Base-by-base conservation (phyloP, 2,888 invertebrate species). In the Athalia circularis region DNA sequence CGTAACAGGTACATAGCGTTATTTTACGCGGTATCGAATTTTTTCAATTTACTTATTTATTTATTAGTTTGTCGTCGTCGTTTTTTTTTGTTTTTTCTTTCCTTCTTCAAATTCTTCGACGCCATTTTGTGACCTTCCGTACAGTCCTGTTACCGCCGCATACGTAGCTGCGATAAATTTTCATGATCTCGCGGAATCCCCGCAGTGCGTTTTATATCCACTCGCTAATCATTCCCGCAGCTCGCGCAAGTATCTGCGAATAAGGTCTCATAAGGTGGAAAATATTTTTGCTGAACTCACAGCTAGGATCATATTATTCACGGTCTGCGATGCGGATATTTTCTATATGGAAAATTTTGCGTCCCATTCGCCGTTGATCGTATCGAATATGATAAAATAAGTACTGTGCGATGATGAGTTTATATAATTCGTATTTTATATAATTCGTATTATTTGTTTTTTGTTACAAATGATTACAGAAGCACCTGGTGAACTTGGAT, bases 401-500 rank as follows among this genome's bases (percentile, higher is more conserved):
- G n/a, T n/a, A n/a, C n/a, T n/a, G n/a, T n/a, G n/a, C n/a, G n/a
- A n/a, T n/a, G n/a, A n/a, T n/a, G n/a, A n/a, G n/a, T n/a, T n/a
- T n/a, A n/a, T n/a, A n/a, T 29, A 29, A 29, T 29, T 29, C 2
- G 29, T 29, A 29, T 29, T 29, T 29, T 29, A 29, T 29, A 2
- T 29, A n/a, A n/a, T n/a, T n/a, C n/a, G 29, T 29, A 29, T 29
- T 29, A 29, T 79, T 11, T 80, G 82, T 80, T 82, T 81, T 86
- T 86, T 86, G 82, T 92, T 92, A 29, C 29, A 29, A 29, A 29
- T 29, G 29, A 29, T 29, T 29, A 79, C 92, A 92, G 92, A 92
- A 89, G 90, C 91, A 85, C 92, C 93, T 78, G 93, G 93, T 77
- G 94, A 94, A 90, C 90, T 94, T 83, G 94, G 94, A 84, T 95